Evolutionary conservation across 2,113 vertebrate species (phyloP).

Genomic region (Tricholaema leucomelas): DNA sequence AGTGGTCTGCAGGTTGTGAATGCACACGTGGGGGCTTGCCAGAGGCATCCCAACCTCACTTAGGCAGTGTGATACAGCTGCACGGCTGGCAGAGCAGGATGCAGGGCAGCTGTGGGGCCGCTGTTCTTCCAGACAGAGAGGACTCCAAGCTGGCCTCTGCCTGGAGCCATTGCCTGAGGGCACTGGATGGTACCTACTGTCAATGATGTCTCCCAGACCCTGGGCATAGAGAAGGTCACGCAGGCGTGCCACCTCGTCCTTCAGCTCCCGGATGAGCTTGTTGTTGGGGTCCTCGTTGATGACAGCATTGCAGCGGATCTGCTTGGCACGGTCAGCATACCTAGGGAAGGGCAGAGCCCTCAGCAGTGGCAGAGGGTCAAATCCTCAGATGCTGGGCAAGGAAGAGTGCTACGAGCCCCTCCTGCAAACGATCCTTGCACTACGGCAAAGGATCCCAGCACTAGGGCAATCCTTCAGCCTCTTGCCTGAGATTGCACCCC

Average conservation of each 20-base stretch:
- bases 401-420: neutral
- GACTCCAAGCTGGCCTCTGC: neutral
- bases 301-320: constrained; percentile 95
- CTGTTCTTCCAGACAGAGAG: neutral
- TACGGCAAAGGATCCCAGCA: neutral
- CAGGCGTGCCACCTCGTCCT: constrained; percentile 94
- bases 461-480: neutral
- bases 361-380: neutral
- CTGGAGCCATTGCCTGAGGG: neutral
- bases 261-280: constrained; percentile 93
- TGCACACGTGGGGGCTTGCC: accelerated
- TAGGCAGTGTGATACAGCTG: accelerated
- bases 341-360: constrained; percentile 60
- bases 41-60: neutral
- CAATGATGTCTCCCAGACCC: constrained; percentile 95
- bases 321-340: constrained; percentile 96
- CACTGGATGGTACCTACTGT: constrained; percentile 79
- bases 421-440: neutral
- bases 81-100: neutral
- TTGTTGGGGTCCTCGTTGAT: constrained; percentile 98
- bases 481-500: neutral
- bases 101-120: neutral
- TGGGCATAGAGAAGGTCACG: constrained; percentile 91
- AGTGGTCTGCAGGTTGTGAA: neutral
- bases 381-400: neutral